These are phyloP conservation scores for Bellardia bayeri DNA, from an alignment of 2,888 invertebrate genomes.

Conservation along the genomic window DNA sequence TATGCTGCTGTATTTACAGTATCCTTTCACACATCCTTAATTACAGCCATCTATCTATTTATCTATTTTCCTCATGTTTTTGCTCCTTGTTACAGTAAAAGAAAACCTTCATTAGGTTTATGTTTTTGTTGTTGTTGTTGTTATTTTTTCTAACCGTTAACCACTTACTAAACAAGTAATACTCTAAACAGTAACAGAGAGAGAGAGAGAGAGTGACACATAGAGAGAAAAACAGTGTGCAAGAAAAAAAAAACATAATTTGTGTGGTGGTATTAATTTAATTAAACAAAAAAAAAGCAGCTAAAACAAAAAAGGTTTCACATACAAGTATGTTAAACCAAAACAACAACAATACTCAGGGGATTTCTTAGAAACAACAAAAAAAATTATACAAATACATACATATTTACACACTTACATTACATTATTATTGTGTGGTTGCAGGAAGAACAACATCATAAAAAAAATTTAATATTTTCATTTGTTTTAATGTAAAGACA, in stretches of 20 bases:
- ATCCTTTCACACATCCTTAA: constrained; percentile 40
- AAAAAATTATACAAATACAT: background rate
- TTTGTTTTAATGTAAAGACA: background rate
- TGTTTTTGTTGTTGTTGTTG: too few relatives aligned
- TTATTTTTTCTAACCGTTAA: background rate
- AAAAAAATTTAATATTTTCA: background rate
- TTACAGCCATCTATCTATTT: constrained; percentile 21
- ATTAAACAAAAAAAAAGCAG: constrained; percentile 18
- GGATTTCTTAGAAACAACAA: background rate
- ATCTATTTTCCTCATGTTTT: constrained; percentile 25
- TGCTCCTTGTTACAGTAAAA: background rate
- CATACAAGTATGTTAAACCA: background rate
- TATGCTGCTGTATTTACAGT: background rate
- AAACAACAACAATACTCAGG: constrained; percentile 16
- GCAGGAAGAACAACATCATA: background rate
- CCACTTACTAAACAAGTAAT: constrained; percentile 1
- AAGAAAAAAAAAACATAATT: background rate
- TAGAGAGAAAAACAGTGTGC: too few relatives aligned
- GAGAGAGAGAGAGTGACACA: too few relatives aligned
- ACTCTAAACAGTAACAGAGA: background rate
- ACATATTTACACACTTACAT: too few relatives aligned
- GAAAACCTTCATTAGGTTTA: constrained; percentile 23
- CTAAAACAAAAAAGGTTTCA: constrained; percentile 1
- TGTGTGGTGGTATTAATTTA: constrained; percentile 32
- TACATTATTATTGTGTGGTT: too few relatives aligned